Evolutionary conservation across 2,888 invertebrate genomes (phyloP).

Genomic region (Eueremaeus valkanovi): DNA sequence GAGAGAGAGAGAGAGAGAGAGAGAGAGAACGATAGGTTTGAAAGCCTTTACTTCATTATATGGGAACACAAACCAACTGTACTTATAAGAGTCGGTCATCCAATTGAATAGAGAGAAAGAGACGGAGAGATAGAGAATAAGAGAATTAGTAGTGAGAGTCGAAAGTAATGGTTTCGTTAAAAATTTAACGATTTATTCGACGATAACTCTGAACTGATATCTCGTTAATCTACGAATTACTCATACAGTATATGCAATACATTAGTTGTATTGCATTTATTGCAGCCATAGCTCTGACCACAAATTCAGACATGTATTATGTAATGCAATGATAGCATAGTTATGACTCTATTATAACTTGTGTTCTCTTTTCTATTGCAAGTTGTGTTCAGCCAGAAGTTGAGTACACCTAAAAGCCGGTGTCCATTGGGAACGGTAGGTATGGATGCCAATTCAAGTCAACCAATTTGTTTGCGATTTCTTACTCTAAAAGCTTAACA

Average conservation of each 20-base stretch:
- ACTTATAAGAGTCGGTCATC: neutral
- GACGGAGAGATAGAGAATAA: neutral
- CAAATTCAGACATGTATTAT: neutral
- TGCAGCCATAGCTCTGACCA: neutral
- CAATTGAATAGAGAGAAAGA: neutral
- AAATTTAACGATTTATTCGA: constrained; percentile 31
- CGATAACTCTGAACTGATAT: constrained; percentile 4
- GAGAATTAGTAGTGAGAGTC: neutral
- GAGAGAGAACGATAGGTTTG: too few relatives aligned
- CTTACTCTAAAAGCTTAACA: neutral
- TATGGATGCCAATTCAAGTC: constrained; percentile 30
- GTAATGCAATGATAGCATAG: neutral
- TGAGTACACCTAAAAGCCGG: constrained; percentile 27
- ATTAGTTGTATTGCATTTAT: constrained; percentile 18
- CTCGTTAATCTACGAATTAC: constrained; percentile 13
- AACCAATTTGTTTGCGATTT: neutral
- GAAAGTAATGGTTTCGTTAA: constrained; percentile 4
- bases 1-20: neutral
- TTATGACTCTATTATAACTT: neutral
- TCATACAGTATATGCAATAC: too few relatives aligned
- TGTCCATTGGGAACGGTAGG: neutral
- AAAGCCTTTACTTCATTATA: constrained; percentile 22
- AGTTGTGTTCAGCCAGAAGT: neutral
- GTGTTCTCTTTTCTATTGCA: neutral
- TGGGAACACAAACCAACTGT: too few relatives aligned